These are phyloP conservation scores for Spheniscus mendiculus DNA, from an alignment of 2,113 vertebrate species.

Conservation along the genomic window DNA sequence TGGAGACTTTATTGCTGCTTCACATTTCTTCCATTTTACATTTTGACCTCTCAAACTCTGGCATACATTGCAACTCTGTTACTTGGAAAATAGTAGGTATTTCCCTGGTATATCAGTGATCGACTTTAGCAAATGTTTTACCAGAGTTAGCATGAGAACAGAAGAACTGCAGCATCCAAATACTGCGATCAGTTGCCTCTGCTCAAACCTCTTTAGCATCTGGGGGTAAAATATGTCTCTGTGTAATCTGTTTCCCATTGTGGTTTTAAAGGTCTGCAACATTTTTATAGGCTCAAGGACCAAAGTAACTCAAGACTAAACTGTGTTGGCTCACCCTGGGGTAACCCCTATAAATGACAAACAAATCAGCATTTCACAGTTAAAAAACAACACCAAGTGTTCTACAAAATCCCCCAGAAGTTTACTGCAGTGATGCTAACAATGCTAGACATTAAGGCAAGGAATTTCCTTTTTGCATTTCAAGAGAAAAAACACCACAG, in stretches of 20 bases:
- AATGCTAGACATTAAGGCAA: conserved; percentile 48
- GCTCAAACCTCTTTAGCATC: neutral
- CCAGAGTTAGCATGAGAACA: neutral
- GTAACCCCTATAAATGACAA: conserved; percentile 65
- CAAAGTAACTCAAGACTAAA: conserved; percentile 30
- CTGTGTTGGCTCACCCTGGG: conserved; percentile 51
- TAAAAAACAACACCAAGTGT: conserved; percentile 37
- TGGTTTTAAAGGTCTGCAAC: conserved; percentile 10
- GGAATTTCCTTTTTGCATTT: conserved; percentile 53
- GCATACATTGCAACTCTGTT: neutral
- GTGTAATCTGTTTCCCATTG: conserved; percentile 30
- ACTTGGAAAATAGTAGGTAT: neutral
- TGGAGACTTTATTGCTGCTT: neutral
- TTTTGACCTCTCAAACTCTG: neutral
- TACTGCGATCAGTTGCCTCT: neutral
- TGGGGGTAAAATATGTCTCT: neutral
- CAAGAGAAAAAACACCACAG: conserved; percentile 33
- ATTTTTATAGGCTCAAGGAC: conserved; percentile 25
- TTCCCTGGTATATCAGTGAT: neutral
- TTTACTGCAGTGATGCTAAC: conserved; percentile 50
- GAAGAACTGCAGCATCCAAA: neutral
- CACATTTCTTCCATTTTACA: neutral
- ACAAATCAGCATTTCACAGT: conserved; percentile 60
- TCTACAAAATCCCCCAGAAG: conserved; percentile 25
- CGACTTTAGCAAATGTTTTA: neutral